phyloP scores from a whole-genome alignment of 2,113 vertebrate genomes.

The Eptesicus fuscus region DNA sequence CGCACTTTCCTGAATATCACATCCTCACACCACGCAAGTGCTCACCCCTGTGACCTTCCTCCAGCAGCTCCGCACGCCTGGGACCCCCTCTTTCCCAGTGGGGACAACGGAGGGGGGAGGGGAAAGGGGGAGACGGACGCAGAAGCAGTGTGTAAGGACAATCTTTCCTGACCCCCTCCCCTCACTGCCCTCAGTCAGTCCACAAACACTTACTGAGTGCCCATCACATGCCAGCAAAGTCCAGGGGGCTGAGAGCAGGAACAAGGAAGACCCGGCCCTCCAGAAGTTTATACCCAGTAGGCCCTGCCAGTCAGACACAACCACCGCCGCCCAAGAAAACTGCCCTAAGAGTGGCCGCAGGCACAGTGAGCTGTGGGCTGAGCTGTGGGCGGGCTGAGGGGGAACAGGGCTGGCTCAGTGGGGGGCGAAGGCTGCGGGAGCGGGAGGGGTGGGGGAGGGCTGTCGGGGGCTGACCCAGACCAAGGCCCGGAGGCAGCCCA shows the following conservation, averaged over 20 bases:
- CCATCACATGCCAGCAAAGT: accelerated
- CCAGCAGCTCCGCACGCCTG: background rate
- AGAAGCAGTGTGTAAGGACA: accelerated
- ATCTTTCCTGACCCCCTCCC: background rate
- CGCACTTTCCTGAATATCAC: background rate
- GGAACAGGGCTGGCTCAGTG: accelerated
- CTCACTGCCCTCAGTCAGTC: background rate
- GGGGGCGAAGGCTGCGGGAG: background rate
- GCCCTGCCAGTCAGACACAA: accelerated
- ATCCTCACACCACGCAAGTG: background rate
- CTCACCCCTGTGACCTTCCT: background rate
- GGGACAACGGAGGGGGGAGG: accelerated
- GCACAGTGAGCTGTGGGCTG: background rate
- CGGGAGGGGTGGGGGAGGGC: background rate
- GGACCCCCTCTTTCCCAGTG: background rate
- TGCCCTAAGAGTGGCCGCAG: accelerated
- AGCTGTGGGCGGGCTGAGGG: background rate
- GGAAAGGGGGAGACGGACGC: background rate
- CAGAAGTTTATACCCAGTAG: background rate
- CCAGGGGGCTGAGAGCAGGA: background rate
- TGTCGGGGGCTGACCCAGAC: accelerated
- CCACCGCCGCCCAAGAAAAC: background rate
- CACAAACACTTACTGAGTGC: background rate
- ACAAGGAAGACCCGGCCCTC: background rate
- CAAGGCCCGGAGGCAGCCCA: background rate